phyloP scores from a whole-genome alignment of 2,888 invertebrate genomes.

The Ceramica pisi region DNA sequence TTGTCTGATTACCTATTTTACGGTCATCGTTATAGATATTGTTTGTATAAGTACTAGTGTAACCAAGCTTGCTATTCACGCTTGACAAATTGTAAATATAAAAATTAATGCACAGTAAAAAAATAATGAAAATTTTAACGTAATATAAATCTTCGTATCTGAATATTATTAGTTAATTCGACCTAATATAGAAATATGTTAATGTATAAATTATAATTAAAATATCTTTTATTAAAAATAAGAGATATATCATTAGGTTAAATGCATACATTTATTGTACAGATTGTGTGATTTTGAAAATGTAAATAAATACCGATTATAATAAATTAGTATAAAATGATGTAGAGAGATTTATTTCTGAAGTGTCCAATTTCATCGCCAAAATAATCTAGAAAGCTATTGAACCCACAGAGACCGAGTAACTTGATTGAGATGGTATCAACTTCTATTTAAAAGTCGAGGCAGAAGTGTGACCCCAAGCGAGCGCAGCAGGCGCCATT shows the following conservation, averaged over 20 bases:
- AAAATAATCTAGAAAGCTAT: neutral
- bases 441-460: constrained; percentile 30
- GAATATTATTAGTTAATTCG: constrained; percentile 79
- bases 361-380: neutral
- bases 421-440: constrained; percentile 4
- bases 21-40: constrained; percentile 57
- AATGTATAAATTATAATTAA: constrained; percentile 68
- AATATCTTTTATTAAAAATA: constrained; percentile 87
- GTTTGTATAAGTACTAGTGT: constrained; percentile 65
- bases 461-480: neutral
- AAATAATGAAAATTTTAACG: constrained; percentile 71
- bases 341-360: constrained; percentile 49
- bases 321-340: constrained; percentile 88
- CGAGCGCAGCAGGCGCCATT: constrained; percentile 45
- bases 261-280: constrained; percentile 83
- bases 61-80: constrained; percentile 87
- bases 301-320: constrained; percentile 85
- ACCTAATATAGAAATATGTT: constrained; percentile 80
- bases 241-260: constrained; percentile 82
- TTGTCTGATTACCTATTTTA: constrained; percentile 62
- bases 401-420: neutral
- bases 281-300: constrained; percentile 85
- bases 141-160: constrained; percentile 76
- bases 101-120: constrained; percentile 82
- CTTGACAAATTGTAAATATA: constrained; percentile 87